Evolutionary conservation across 2,888 invertebrate species (phyloP).

Genomic region (Pemphredon lugubris): DNA sequence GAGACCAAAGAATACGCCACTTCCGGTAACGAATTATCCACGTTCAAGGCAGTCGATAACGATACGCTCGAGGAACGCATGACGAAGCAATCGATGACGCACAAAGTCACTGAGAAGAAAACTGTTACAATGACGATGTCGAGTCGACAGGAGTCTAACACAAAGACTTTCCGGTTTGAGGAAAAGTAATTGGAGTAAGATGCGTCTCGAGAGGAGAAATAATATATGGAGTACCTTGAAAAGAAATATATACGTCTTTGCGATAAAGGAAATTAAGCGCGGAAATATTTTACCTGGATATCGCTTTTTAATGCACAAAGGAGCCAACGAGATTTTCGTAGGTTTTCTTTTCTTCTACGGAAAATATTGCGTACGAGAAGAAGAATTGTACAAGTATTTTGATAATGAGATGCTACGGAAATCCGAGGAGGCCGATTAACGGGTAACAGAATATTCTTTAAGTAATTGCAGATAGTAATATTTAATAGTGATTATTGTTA

Average conservation of each 20-base stretch:
- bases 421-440: slow-evolving; percentile 6
- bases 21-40: slow-evolving; percentile 82
- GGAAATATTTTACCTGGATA: neutral
- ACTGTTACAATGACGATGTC: slow-evolving; percentile 86
- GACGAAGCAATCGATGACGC: slow-evolving; percentile 86
- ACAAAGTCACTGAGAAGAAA: slow-evolving; percentile 87
- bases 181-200: slow-evolving; percentile 65
- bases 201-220: neutral
- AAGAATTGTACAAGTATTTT: slow-evolving; percentile 13
- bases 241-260: neutral
- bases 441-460: neutral
- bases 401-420: slow-evolving; percentile 9
- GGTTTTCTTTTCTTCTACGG: slow-evolving; percentile 1
- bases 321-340: slow-evolving; percentile 2
- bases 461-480: too few relatives aligned
- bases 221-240: neutral
- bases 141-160: slow-evolving; percentile 83
- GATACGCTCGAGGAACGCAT: slow-evolving; percentile 86
- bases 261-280: neutral
- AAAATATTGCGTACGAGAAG: slow-evolving; percentile 9
- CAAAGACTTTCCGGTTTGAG: slow-evolving; percentile 80
- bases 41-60: slow-evolving; percentile 75
- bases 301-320: slow-evolving; percentile 6
- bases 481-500: slow-evolving; percentile 2
- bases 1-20: slow-evolving; percentile 82